phyloP scores from a whole-genome alignment of 2,888 invertebrate species.

The Perithous albicinctus region DNA sequence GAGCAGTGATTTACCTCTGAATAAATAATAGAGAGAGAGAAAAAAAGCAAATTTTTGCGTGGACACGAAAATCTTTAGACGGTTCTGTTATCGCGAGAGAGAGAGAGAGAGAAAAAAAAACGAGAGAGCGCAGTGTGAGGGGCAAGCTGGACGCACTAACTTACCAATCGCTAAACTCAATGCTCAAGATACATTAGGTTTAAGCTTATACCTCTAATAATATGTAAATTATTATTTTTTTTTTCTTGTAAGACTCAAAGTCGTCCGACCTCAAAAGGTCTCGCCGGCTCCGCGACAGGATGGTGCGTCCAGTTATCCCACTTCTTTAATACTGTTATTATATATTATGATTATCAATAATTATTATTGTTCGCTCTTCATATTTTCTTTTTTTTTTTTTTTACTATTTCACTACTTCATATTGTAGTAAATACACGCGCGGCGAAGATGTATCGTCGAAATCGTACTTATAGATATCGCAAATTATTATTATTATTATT shows the following conservation, averaged over 20 bases:
- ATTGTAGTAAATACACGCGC: slow-evolving; percentile 31
- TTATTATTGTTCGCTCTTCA: slow-evolving; percentile 37
- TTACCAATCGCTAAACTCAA: slow-evolving; percentile 76
- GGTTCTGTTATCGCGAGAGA: neutral
- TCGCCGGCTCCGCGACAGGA: slow-evolving; percentile 58
- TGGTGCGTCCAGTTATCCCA: slow-evolving; percentile 62
- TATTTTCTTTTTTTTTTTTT: slow-evolving; percentile 55
- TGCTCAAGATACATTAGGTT: slow-evolving; percentile 82
- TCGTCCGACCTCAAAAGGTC: slow-evolving; percentile 22
- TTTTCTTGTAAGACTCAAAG: slow-evolving; percentile 60
- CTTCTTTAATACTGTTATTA: slow-evolving; percentile 32
- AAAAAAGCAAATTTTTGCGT: slow-evolving; percentile 6
- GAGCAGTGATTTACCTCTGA: slow-evolving; percentile 18
- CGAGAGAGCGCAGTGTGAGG: slow-evolving; percentile 43
- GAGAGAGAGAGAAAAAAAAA: too few relatives aligned
- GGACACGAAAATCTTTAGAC: slow-evolving; percentile 3
- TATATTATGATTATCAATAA: slow-evolving; percentile 34
- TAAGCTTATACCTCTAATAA: slow-evolving; percentile 78
- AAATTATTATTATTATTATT: slow-evolving; percentile 34
- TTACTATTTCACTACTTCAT: slow-evolving; percentile 24
- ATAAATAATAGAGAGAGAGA: slow-evolving; percentile 41
- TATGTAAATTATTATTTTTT: slow-evolving; percentile 80
- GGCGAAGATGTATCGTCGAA: slow-evolving; percentile 37
- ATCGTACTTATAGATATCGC: slow-evolving; percentile 50
- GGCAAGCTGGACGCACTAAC: slow-evolving; percentile 60